phyloP scores from a whole-genome alignment of 1,140 invertebrate genomes.

The Hycleus phaleratus region DNA sequence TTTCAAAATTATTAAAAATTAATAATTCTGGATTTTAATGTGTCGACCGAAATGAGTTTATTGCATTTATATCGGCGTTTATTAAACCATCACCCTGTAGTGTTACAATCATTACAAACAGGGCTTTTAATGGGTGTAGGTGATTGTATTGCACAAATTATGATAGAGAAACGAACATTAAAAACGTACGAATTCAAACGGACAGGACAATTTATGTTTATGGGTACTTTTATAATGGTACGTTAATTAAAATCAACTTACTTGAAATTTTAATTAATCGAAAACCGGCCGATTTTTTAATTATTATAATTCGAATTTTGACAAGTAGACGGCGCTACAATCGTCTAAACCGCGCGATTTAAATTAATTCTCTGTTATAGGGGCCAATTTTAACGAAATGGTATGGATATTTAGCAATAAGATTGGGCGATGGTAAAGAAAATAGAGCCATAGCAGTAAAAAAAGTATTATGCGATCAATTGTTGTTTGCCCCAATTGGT shows the following conservation, averaged over 20 bases:
- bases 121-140: conserved; percentile 45
- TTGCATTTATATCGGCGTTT: too few species aligned
- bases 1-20: too few species aligned
- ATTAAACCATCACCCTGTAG: conserved; percentile 39
- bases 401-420: conserved; percentile 18
- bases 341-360: too few species aligned
- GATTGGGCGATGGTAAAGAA: neutral
- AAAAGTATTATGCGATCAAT: conserved; percentile 72
- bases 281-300: too few species aligned
- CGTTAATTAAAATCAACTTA: neutral
- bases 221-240: conserved; percentile 42
- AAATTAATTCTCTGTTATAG: conserved; percentile 12
- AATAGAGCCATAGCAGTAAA: conserved; percentile 35
- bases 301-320: too few species aligned
- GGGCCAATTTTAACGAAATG: conserved; percentile 25
- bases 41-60: too few species aligned
- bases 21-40: too few species aligned
- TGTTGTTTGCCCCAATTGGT: conserved; percentile 58
- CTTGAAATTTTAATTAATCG: too few species aligned
- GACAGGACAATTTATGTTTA: conserved; percentile 43
- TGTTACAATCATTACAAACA: conserved; percentile 46
- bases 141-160: conserved; percentile 45
- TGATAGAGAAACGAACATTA: conserved; percentile 42
- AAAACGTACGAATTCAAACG: conserved; percentile 37
- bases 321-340: too few species aligned